Evolutionary conservation across 2,888 invertebrate species (phyloP), one percentile per base, ranked within the genome.

Genomic region (Ochlodes sylvanus): DNA sequence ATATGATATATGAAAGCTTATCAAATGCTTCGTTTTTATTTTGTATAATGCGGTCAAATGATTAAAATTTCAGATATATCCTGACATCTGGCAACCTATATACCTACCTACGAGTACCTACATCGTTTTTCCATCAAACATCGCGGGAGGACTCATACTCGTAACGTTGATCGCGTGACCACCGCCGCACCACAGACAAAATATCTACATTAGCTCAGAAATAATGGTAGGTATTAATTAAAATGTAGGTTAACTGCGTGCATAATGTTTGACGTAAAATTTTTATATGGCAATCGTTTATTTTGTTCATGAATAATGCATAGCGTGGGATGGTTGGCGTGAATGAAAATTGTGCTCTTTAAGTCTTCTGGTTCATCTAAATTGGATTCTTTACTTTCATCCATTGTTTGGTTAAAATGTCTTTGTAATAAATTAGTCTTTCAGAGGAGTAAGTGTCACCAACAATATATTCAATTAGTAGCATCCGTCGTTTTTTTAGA

Each of bases 201-300:
- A 62, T 62, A 68, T 58, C 63, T 47, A 61, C 67, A 34, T 57
- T 68, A 58, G 63, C 34, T 68, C 61, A 62, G 70, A 76, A 75
- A 72, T 76, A 78, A 76, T 75, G 73, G 71, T 71, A 68, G 73
- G 72, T 71, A 68, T 70, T 79, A 79, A 82, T 83, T 84, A 83
- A 79, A 83, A 84, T 85, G 77, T 85, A 76, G 84, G 84, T 84
- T 83, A 85, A 80, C 78, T 79, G 75, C 79, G 79, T 74, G 76
- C 75, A 75, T 78, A 77, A 79, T 76, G 75, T 71, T 72, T 70
- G 71, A 58, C 44, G 65, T 68, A 56, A 57, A 58, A 34, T 38
- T 63, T 71, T 70, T 72, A 58, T 69, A 69, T 62, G 68, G 62
- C 63, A 50, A 64, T 67, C 61, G 61, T 67, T 67, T 61, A 67